Evolutionary conservation across 2,113 vertebrate species (phyloP), one percentile per base, ranked within the genome.

Genomic region (Pelecanoides urinatrix): DNA sequence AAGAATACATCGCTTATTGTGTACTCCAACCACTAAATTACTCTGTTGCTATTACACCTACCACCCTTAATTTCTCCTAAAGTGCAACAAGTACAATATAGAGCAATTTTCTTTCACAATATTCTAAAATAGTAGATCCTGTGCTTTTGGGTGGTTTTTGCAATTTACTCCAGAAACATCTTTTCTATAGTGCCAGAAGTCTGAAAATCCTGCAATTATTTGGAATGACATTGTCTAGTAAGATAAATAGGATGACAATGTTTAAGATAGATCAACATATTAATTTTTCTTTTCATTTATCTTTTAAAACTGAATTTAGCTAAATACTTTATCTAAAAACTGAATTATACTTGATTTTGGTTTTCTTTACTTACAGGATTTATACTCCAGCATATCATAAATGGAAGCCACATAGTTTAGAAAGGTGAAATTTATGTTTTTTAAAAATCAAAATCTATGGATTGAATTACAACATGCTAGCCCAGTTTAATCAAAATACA

Each of bases 401-500:
- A 30, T 47, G 63, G 27, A 90, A 83, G 40, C 7, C 58, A 55
- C 45, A 44, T 56, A 63, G 18, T 90, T 78, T 67, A 85, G 66
- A 93, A 76, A 45, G 30, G 13, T 63, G 20, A 34, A 58, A 13
- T 65, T 59, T 79, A 25, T 68, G n/a, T 92, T 86, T 92, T 52
- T 74, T 73, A 72, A 11, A 38, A 66, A 87, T 96, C 12, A 42
- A 90, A 91, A 95, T 67, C 71, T 72, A 36, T 94, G 56, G 40
- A 84, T 92, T 96, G 61, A 92, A 94, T 87, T 86, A 32, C 29
- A 45, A 38, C 25, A 44, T 52, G 52, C 70, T 92, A 89, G 40
- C 45, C 49, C 76, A 80, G 32, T 92, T 50, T 49, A 90, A 94
- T 94, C 90, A 97, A 95, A 98, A 95, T 84, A 86, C 16, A 16